Evolutionary conservation across 2,888 invertebrate genomes (phyloP), one percentile per base, ranked within the genome.

Genomic region (Chironomus tentans): DNA sequence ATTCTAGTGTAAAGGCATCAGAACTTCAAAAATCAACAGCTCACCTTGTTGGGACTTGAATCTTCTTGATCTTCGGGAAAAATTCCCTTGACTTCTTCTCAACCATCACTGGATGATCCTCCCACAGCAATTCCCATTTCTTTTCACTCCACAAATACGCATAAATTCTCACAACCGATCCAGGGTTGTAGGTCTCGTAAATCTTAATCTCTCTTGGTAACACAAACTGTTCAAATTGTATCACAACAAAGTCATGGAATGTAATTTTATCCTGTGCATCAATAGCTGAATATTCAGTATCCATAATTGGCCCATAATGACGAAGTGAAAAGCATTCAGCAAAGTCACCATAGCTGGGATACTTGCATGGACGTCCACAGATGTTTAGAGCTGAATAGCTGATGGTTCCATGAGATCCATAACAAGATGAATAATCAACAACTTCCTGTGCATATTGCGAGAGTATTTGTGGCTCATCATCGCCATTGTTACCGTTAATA

Each of bases 311-410:
- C 10, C 94, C 94, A 84, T 94, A 94, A 0, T 92, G 91, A 83
- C 93, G 88, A 94, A 73, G 21, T 22, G 46, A 70, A 28, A 74
- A 75, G 61, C 74, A 76, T 62, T 75, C 18, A 65, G 65, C 50
- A 71, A 77, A 72, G 65, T 74, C 61, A 24, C 68, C 69, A 65
- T 70, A 38, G 18, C n/a, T 28, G 0, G 96, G 96, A 85, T 91
- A 96, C 82, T 92, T 92, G 28, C 90, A 90, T 12, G 93, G 93
- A 79, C 91, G 90, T 7, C 95, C 95, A 73, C 91, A 89, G 77
- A 97, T 87, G 85, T 96, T 96, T 74, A 90, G 88, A 4, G 94
- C 95, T 3, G 94, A 92, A 81, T 96, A 96, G 0, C 94, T 94
- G 81, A 93, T 92, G 84, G 93, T 94, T 78, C 89, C 90, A 83